Base-by-base conservation (phyloP, 2,113 vertebrate species). In the Petromus typicus region DNA sequence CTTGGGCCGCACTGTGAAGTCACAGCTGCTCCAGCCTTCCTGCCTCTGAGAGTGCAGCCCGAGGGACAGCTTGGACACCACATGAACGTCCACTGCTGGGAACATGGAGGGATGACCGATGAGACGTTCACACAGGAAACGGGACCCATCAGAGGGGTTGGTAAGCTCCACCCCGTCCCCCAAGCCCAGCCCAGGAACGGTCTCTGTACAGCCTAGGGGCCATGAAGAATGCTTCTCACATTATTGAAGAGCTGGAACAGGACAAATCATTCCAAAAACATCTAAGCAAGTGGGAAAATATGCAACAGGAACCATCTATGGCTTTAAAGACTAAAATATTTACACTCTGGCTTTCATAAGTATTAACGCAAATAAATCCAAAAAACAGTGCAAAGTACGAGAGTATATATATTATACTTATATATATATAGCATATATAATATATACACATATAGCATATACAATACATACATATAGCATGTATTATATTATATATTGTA, bases 311-410 rank as follows among this genome's bases (percentile, higher is more conserved):
- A 66, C 37, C 57, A 17, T 2, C 14, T 0, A 11, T 16, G 30
- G 25, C 27, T 30, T 84, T 22, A 51, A 86, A 54, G 30, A 23
- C 76, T 86, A 3, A 80, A n/a, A 64, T 54, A 45, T 25, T 85
- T 67, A 51, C n/a, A 20, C 1, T 45, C 61, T 66, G 27, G 12
- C 64, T 92, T 89, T 85, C 76, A 63, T 37, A 40, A 37, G 64
- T 34, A 76, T 51, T 78, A 76, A 66, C 34, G 14, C 54, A 86
- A 82, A 80, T 69, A 80, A 51, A 54, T 86, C 51, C 80, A 63
- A 90, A 79, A 84, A 30, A 23, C 23, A 66, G n/a, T 23, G 30
- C 45, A 17, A 82, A 67, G 37, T 56, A 51, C n/a, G 80, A 90
- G n/a, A 43, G 11, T 71, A 56, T 48, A 5, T 86, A 48, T 23